These are phyloP conservation scores for Lepus americanus DNA, from an alignment of 2,113 vertebrate species.

Conservation along the genomic window DNA sequence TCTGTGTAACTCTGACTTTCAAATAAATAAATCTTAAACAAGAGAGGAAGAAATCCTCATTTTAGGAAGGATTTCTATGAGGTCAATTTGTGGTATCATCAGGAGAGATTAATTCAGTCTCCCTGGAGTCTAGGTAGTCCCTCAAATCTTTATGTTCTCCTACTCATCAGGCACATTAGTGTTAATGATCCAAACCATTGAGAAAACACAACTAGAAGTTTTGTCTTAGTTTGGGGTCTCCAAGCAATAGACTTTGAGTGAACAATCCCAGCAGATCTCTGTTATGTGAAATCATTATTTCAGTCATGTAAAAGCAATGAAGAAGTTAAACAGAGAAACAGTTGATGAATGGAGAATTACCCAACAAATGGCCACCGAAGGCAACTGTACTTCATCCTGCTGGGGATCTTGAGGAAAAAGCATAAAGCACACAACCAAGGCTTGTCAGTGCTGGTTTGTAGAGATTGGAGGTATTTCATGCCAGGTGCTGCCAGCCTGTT, in stretches of 20 bases:
- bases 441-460: background rate
- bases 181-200: background rate
- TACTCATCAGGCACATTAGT: background rate
- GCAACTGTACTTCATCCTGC: background rate
- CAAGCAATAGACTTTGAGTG: background rate
- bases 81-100: too few relatives aligned
- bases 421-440: background rate
- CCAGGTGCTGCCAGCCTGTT: background rate
- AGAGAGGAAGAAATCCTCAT: background rate
- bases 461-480: background rate
- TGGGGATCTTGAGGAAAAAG: background rate
- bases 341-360: background rate
- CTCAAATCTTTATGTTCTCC: background rate
- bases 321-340: background rate
- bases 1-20: too few relatives aligned
- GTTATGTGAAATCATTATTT: background rate
- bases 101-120: background rate
- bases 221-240: background rate
- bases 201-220: background rate
- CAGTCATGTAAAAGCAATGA: background rate
- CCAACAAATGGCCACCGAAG: background rate
- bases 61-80: background rate
- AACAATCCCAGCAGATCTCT: background rate
- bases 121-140: background rate
- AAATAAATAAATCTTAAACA: too few relatives aligned